Conservation (phyloP, 2,113 vertebrate species). For the Oncorhynchus clarkii region DNA sequence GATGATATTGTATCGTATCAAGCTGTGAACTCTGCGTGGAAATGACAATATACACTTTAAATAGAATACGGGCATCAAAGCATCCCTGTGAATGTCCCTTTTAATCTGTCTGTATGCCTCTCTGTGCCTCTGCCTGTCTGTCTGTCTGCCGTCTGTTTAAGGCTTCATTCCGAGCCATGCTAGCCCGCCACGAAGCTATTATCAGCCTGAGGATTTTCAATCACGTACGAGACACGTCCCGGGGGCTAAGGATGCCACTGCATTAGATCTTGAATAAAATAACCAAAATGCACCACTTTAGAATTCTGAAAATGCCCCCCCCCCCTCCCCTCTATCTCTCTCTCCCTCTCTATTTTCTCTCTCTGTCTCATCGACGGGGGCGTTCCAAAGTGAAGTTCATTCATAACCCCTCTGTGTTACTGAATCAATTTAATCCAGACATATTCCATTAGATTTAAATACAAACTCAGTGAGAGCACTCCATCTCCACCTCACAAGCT, state of each 20-base stretch:
- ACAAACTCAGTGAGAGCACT: conserved; percentile 58
- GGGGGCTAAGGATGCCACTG: conserved; percentile 10
- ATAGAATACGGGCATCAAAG: background rate
- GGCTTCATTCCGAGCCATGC: background rate
- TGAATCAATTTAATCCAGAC: conserved; percentile 60
- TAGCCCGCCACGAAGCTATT: conserved; percentile 19
- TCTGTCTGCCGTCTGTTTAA: background rate
- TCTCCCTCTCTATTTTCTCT: background rate
- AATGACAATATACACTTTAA: no score
- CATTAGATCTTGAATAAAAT: conserved; percentile 52
- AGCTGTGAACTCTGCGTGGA: no score
- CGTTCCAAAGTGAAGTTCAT: conserved; percentile 46
- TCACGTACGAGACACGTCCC: conserved; percentile 20
- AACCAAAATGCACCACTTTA: conserved; percentile 30
- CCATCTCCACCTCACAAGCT: conserved; percentile 41
- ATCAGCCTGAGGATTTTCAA: conserved; percentile 31
- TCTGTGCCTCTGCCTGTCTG: conserved; percentile 10
- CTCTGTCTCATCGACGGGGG: conserved; percentile 21
- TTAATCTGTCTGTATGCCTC: background rate
- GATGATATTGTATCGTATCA: no score
- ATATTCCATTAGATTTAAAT: conserved; percentile 64
- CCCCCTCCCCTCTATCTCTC: conserved; percentile 1
- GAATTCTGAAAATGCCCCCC: conserved; percentile 14
- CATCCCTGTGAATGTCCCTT: background rate
- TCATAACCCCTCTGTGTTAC: conserved; percentile 52